These are phyloP conservation scores for Drosophila anomalata DNA, from an alignment of 2,888 invertebrate species.

Conservation along the genomic window DNA sequence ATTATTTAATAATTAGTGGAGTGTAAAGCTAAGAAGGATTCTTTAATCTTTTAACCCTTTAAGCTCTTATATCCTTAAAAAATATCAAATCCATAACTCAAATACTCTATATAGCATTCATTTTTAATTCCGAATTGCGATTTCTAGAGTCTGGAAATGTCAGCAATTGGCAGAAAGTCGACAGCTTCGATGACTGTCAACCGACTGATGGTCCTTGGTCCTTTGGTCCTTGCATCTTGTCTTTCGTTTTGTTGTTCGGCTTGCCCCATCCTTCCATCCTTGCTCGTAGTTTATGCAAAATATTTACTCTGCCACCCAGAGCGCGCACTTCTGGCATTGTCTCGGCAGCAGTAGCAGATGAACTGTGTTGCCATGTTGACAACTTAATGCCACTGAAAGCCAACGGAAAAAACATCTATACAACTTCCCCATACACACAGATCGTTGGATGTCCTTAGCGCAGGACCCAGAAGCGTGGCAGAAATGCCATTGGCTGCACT, in stretches of 20 bases:
- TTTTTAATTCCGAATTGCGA: too few relatives aligned
- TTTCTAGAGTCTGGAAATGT: neutral
- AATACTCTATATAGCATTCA: too few relatives aligned
- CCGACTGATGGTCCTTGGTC: neutral
- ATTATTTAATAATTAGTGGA: too few relatives aligned
- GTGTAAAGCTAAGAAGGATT: too few relatives aligned
- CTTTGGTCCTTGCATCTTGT: neutral
- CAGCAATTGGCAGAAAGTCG: slow-evolving; percentile 40
- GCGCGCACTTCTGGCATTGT: slow-evolving; percentile 5
- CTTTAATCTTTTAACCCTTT: too few relatives aligned
- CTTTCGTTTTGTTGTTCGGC: neutral
- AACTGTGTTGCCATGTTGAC: slow-evolving; percentile 33
- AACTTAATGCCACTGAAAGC: slow-evolving; percentile 25
- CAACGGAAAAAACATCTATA: neutral
- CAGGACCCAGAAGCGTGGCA: neutral
- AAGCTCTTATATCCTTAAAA: too few relatives aligned
- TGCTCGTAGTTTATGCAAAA: slow-evolving; percentile 40
- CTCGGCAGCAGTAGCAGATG: neutral
- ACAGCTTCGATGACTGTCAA: slow-evolving; percentile 41
- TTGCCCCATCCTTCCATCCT: neutral
- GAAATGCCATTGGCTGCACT: slow-evolving; percentile 8
- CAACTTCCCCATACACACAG: slow-evolving; percentile 2
- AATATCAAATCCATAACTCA: too few relatives aligned
- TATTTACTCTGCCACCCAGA: slow-evolving; percentile 17
- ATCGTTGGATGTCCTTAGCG: slow-evolving; percentile 1